phyloP scores from a whole-genome alignment of 2,113 vertebrate genomes.

The Tychaedon coryphoeus region DNA sequence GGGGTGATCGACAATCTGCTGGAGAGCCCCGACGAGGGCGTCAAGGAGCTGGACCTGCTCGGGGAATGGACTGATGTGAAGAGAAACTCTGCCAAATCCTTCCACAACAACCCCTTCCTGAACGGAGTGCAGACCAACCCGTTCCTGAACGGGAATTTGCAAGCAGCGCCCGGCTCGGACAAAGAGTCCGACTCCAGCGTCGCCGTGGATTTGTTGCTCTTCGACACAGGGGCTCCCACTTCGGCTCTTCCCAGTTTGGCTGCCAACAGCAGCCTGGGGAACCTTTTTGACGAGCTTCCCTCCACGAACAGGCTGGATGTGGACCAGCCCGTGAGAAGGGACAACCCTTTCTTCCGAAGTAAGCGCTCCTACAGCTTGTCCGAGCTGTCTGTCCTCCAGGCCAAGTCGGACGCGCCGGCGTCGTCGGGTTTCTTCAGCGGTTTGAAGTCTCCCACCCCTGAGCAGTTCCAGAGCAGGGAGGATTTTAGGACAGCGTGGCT shows the following conservation, averaged over 20 bases:
- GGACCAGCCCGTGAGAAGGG: conserved; percentile 71
- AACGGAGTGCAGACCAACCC: conserved; percentile 86
- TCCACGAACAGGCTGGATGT: conserved; percentile 34
- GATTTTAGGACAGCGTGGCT: conserved; percentile 94
- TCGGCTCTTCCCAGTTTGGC: conserved; percentile 13
- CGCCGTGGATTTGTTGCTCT: conserved; percentile 81
- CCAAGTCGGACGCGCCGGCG: conserved; percentile 68
- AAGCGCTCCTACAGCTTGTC: conserved; percentile 97
- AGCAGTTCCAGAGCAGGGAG: conserved; percentile 94
- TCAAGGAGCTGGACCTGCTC: conserved; percentile 84
- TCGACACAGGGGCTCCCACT: conserved; percentile 70
- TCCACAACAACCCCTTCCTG: conserved; percentile 86
- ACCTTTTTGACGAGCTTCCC: conserved; percentile 73
- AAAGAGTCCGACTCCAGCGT: conserved; percentile 60
- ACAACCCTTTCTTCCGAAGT: conserved; percentile 93
- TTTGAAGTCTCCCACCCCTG: conserved; percentile 89
- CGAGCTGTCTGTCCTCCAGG: conserved; percentile 89
- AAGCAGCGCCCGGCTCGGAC: conserved; percentile 54
- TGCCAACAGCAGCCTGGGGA: conserved; percentile 70
- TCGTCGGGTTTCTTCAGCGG: conserved; percentile 79
- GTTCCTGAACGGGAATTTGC: conserved; percentile 79
- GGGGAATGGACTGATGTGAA: conserved; percentile 75
- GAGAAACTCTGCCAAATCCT: conserved; percentile 63
- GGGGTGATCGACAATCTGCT: conserved; percentile 88
- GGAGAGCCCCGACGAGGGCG: conserved; percentile 82